Conservation (phyloP, 2,113 vertebrate genomes). For the Malaclemys terrapin region DNA sequence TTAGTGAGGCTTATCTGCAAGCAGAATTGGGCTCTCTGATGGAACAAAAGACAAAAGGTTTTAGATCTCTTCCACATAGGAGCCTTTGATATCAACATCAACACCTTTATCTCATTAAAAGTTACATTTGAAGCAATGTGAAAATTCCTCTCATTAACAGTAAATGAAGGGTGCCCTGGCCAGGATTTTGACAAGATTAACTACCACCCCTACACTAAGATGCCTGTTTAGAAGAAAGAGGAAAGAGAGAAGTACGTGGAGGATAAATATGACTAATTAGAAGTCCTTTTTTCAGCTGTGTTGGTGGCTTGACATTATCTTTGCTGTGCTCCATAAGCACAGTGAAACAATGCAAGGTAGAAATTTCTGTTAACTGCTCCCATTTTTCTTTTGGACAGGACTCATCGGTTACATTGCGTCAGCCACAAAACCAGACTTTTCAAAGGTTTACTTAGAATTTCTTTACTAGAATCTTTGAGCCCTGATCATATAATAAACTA, state of each 20-base stretch:
- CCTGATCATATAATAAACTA: neutral
- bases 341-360: slow-evolving; percentile 32
- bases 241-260: slow-evolving; percentile 39
- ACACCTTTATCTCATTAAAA: slow-evolving; percentile 47
- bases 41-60: slow-evolving; percentile 12
- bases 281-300: slow-evolving; percentile 54
- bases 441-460: slow-evolving; percentile 1
- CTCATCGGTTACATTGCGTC: slow-evolving; percentile 66
- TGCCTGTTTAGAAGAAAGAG: neutral
- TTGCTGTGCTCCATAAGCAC: slow-evolving; percentile 15
- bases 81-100: neutral
- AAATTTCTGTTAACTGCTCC: slow-evolving; percentile 67
- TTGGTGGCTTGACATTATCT: slow-evolving; percentile 61
- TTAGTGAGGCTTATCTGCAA: neutral
- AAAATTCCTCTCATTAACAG: slow-evolving; percentile 77
- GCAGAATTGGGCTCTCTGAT: neutral
- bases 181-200: slow-evolving; percentile 68
- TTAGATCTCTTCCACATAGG: neutral
- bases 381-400: slow-evolving; percentile 64
- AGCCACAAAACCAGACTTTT: slow-evolving; percentile 64
- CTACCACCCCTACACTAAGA: slow-evolving; percentile 36
- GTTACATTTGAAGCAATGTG: slow-evolving; percentile 92
- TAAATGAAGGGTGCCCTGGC: slow-evolving; percentile 70
- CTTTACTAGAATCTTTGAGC: neutral
- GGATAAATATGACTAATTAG: slow-evolving; percentile 68